phyloP scores from a whole-genome alignment of 2,113 vertebrate genomes.

The Propithecus coquereli region DNA sequence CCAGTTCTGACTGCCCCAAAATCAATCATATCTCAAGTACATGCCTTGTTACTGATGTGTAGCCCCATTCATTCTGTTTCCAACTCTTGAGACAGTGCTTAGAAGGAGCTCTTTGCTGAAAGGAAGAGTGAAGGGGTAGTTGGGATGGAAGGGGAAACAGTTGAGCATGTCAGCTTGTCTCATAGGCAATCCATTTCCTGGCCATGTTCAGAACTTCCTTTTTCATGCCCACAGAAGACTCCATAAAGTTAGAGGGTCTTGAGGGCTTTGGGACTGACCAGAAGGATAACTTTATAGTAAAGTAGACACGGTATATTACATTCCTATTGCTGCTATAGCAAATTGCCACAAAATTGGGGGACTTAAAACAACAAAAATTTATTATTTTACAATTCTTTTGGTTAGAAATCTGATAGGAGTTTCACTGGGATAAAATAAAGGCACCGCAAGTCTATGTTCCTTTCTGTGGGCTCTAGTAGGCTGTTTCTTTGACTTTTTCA shows the following conservation, averaged over 20 bases:
- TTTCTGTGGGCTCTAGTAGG: neutral
- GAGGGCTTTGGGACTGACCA: neutral
- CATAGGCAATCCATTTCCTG: neutral
- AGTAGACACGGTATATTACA: neutral
- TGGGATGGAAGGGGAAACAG: neutral
- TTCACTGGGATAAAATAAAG: neutral
- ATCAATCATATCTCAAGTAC: neutral
- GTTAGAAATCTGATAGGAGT: neutral
- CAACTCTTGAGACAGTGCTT: neutral
- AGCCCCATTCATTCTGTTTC: neutral
- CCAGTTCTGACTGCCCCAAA: neutral
- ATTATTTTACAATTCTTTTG: neutral
- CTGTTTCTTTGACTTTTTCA: neutral
- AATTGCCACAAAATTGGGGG: neutral
- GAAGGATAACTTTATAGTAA: neutral
- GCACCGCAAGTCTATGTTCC: neutral
- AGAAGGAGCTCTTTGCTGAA: neutral
- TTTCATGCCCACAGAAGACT: neutral
- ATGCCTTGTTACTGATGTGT: neutral
- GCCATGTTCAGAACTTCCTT: neutral
- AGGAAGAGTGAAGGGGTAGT: neutral
- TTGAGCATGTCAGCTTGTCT: neutral
- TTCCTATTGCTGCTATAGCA: neutral
- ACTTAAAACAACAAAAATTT: neutral
- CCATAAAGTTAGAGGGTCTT: neutral